A percentile compares a stretch with the other conserved stretches of the same genome.
These are phyloP conservation scores for Porites lobata DNA, from an alignment of 92 coral and sea anemone species.

Conservation along the genomic window DNA sequence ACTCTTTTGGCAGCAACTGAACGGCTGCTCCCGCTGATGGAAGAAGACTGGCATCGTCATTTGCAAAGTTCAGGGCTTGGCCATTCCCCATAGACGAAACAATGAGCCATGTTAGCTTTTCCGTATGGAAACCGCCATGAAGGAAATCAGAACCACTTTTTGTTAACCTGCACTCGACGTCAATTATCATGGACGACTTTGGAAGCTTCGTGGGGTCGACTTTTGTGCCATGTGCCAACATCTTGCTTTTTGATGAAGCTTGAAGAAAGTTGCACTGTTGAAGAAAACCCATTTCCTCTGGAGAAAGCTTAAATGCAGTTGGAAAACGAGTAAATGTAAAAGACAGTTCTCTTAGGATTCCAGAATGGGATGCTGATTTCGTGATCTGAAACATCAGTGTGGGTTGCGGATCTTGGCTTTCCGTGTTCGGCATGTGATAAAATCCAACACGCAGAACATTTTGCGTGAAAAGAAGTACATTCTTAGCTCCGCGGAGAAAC, in stretches of 20 bases:
- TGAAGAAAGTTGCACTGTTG: slow-evolving; percentile 57
- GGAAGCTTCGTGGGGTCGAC: slow-evolving; percentile 6
- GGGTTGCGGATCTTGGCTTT: background rate
- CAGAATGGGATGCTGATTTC: background rate
- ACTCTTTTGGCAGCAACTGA: background rate
- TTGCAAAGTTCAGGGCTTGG: slow-evolving; percentile 7
- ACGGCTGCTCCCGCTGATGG: slow-evolving; percentile 50
- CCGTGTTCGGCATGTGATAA: slow-evolving; percentile 50
- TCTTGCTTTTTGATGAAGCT: slow-evolving; percentile 44
- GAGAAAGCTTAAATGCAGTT: slow-evolving; percentile 24
- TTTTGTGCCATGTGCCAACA: background rate
- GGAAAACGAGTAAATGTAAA: slow-evolving; percentile 7
- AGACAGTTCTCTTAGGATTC: background rate
- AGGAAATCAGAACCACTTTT: slow-evolving; percentile 17
- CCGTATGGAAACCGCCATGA: background rate
- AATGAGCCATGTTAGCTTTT: slow-evolving; percentile 26
- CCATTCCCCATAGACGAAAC: slow-evolving; percentile 43
- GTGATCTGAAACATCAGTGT: slow-evolving; percentile 19
- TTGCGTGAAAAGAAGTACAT: slow-evolving; percentile 88
- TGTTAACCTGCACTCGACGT: slow-evolving; percentile 6
- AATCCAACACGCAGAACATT: slow-evolving; percentile 76
- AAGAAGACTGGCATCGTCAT: slow-evolving; percentile 18
- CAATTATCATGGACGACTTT: slow-evolving; percentile 8
- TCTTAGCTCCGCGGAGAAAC: slow-evolving; percentile 70
- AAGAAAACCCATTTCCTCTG: slow-evolving; percentile 32